Evolutionary conservation across 2,888 invertebrate genomes (phyloP).

Genomic region (Drosophila infuscata): DNA sequence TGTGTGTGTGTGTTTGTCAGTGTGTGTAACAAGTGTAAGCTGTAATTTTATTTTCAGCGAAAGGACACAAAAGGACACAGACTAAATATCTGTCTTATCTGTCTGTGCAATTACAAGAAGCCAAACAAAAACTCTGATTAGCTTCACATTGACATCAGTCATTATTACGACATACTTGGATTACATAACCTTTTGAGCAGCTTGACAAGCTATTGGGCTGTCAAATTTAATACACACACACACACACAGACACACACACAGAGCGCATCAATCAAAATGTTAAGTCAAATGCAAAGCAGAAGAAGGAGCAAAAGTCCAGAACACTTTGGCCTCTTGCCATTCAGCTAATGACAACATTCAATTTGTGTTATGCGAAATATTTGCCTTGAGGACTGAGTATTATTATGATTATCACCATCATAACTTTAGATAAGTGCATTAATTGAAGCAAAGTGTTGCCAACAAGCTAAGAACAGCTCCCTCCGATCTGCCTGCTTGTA

Average conservation of each 20-base stretch:
- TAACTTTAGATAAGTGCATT: conserved; percentile 45
- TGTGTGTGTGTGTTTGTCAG: conserved; percentile 1
- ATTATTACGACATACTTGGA: not conserved
- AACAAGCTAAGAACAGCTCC: not conserved
- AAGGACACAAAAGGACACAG: conserved; percentile 5
- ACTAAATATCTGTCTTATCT: not conserved
- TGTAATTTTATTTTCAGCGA: conserved; percentile 26
- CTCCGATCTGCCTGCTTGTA: not conserved
- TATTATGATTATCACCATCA: conserved; percentile 50
- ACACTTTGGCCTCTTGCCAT: conserved; percentile 15
- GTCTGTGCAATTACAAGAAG: conserved; percentile 17
- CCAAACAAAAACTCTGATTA: conserved; percentile 39
- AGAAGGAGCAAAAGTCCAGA: conserved; percentile 6
- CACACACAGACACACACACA: not conserved
- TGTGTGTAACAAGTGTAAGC: not conserved
- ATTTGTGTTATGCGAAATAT: conserved; percentile 46
- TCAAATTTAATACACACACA: not conserved
- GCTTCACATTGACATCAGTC: conserved; percentile 19
- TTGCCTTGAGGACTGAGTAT: conserved; percentile 29
- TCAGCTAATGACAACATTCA: conserved; percentile 56
- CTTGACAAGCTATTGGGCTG: conserved; percentile 7
- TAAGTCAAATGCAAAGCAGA: conserved; percentile 9
- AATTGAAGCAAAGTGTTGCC: conserved; percentile 48
- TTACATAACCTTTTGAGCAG: conserved; percentile 12
- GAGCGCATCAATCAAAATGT: conserved; percentile 28